Base-by-base conservation (phyloP, 1,140 invertebrate species). In the Macrocentrus cingulum region DNA sequence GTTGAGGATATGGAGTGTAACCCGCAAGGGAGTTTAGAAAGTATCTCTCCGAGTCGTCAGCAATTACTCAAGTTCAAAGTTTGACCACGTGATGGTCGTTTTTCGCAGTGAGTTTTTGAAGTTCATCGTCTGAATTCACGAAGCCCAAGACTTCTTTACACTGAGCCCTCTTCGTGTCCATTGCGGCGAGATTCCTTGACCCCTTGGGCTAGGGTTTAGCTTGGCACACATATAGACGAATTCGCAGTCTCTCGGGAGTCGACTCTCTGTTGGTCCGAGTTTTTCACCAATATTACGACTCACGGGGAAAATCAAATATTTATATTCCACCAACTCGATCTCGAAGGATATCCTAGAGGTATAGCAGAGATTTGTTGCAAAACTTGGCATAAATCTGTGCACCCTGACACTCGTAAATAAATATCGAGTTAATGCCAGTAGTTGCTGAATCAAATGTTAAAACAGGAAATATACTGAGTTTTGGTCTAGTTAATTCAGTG, bases 11-110 rank as follows among this genome's bases (percentile, higher is more conserved):
- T 54, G 36, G 22, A 50, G 36, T 15, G 46, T 37, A 50, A 41
- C 29, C 32, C 56, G 18, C 13, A 34, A 36, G 56, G 56, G 32
- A 50, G 34, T 52, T 22, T 7, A 56, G 16, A n/a, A n/a, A n/a
- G n/a, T 2, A 51, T 41, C 51, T 41, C 44, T 25, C 50, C 41
- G 20, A 46, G 42, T 54, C 58, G 34, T 52, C 49, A 52, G 61
- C 66, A 66, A 66, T 68, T 66, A 66, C 65, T 69, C 60, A 59
- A 65, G 60, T 65, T 69, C 51, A 50, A 66, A 66, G 67, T 65
- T 66, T 66, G 60, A 61, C 62, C 58, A 32, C 60, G 52, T 23
- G 44, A 42, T 29, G 39, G 36, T 39, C 23, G 51, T 54, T 42
- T 42, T 29, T 29, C 39, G 39, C 19, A 23, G 36, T 15, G 18